Percentiles rank a stretch among this genome's conserved stretches.
phyloP scores from a whole-genome alignment of 1,140 invertebrate species.

The Drosophila carrolli region DNA sequence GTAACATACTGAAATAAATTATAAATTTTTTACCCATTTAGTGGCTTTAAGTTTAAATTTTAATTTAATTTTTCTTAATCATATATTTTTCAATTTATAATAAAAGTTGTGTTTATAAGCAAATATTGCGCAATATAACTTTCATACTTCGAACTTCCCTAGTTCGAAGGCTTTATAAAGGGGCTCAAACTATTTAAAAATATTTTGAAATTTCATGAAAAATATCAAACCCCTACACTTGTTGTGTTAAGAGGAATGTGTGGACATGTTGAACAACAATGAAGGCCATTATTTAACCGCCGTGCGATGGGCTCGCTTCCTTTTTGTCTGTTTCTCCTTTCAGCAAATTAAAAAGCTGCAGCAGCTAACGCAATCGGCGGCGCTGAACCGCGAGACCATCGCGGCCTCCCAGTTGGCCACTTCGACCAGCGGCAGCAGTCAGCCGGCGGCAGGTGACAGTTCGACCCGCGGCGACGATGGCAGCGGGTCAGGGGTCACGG shows the following conservation, averaged over 20 bases:
- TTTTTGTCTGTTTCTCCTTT: constrained; percentile 28
- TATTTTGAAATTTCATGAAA: too few relatives aligned
- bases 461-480: constrained; percentile 56
- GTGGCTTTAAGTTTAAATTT: too few relatives aligned
- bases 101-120: too few relatives aligned
- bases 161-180: too few relatives aligned
- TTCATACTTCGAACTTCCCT: too few relatives aligned
- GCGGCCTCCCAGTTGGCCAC: constrained; percentile 84
- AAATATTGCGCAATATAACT: too few relatives aligned
- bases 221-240: neutral
- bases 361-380: constrained; percentile 82
- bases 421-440: constrained; percentile 67
- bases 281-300: constrained; percentile 18
- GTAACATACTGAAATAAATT: too few relatives aligned
- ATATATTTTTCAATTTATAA: too few relatives aligned
- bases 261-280: neutral
- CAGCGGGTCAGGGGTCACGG: constrained; percentile 27
- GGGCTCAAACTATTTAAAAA: too few relatives aligned
- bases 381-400: constrained; percentile 84
- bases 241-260: neutral
- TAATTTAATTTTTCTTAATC: too few relatives aligned
- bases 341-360: constrained; percentile 85
- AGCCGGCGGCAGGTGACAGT: constrained; percentile 54
- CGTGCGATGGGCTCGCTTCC: neutral
- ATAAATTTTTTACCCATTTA: too few relatives aligned